Base-by-base conservation (phyloP, 2,797 vertebrate genomes). In the Crocidura indochinensis region DNA sequence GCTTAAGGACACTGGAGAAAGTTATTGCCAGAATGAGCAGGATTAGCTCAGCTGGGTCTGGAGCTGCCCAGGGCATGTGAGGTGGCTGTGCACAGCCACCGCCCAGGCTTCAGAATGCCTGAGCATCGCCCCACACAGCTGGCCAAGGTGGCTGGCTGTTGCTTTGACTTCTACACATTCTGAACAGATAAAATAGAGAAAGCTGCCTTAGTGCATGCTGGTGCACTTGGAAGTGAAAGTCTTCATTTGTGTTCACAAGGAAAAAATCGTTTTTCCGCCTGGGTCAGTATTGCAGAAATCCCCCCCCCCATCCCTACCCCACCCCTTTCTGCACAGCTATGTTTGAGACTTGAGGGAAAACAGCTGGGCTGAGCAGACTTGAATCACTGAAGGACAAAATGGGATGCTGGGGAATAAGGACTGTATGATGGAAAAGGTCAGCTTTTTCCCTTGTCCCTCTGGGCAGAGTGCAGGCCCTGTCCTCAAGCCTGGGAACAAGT, bases 331-430 rank as follows among this genome's bases (percentile, higher is more conserved):
- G 56, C 56, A 60, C 97, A 97, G 97, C 98, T 97, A 98, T 98
- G 97, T 97, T 98, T 97, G 98, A 97, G 97, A 97, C 98, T 98
- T 98, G 98, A 98, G 98, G 97, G 98, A 97, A 98, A 98, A 98
- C 98, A 98, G 98, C 98, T 98, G 98, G 98, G 97, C 97, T 77
- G 95, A 97, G 96, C 95, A 97, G 94, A 95, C 97, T 97, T 97
- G 97, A 97, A 96, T 97, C 96, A 76, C 98, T 97, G 96, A 95
- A 95, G 93, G 96, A 93, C 15, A 93, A 96, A 97, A 98, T 95
- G 97, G 97, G 97, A 96, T 97, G 97, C 95, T 97, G 96, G 98
- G 97, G 98, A 98, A 98, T 98, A 98, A 98, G 98, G 97, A 96
- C 95, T 95, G 95, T 97, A 97, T 97, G 97, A 95, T 97, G 96